phyloP scores from a whole-genome alignment of 92 coral and sea anemone species.

The Diadumene lineata region DNA sequence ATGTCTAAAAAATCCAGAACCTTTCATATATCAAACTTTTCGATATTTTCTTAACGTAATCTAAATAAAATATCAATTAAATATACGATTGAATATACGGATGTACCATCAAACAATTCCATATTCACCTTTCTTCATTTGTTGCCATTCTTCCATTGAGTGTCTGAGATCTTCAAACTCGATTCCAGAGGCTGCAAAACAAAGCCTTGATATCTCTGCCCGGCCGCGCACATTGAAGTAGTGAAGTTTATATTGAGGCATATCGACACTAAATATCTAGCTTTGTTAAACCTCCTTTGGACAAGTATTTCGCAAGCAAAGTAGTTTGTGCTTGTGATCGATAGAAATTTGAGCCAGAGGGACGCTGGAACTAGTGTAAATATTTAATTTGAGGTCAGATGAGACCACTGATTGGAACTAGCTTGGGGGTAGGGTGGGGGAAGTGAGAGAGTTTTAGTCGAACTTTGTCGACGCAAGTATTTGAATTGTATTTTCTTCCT shows the following conservation, averaged over 20 bases:
- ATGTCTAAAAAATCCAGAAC: too few relatives aligned
- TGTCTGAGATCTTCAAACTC: constrained; percentile 27
- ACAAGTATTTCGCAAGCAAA: too few relatives aligned
- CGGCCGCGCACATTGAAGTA: constrained; percentile 42
- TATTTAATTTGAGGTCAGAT: neutral
- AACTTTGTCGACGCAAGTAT: too few relatives aligned
- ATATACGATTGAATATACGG: neutral
- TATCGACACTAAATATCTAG: neutral
- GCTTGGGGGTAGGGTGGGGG: neutral
- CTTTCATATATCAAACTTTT: too few relatives aligned
- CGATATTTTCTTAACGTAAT: too few relatives aligned
- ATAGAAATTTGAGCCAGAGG: too few relatives aligned
- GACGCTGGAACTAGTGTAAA: neutral
- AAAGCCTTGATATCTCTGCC: constrained; percentile 29
- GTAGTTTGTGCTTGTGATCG: too few relatives aligned
- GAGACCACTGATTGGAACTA: neutral
- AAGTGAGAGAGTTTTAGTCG: neutral
- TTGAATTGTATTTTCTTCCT: neutral
- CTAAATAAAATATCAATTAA: too few relatives aligned
- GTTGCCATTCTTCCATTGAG: constrained; percentile 22
- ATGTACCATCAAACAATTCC: too few relatives aligned
- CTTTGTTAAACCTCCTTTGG: too few relatives aligned
- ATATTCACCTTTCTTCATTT: constrained; percentile 32
- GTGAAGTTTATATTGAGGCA: constrained; percentile 33
- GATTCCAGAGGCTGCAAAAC: constrained; percentile 39